Evolutionary conservation across 2,797 vertebrate genomes (phyloP).

Genomic region (Gila robusta): DNA sequence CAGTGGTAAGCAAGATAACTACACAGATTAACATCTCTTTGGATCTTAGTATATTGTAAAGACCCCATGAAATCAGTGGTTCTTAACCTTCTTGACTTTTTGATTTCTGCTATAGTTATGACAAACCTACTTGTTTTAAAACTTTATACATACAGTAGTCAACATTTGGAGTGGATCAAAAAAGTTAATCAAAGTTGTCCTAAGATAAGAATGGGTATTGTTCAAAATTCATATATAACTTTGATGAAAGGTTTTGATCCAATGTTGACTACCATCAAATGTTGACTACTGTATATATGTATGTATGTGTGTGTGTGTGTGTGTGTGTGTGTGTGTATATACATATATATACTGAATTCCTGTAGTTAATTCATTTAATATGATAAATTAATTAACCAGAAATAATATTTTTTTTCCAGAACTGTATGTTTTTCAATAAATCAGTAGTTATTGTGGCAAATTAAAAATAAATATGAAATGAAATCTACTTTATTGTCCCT

Average conservation of each 20-base stretch:
- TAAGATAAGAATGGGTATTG: too few relatives aligned
- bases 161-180: too few relatives aligned
- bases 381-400: too few relatives aligned
- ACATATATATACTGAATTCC: neutral
- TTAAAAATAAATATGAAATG: neutral
- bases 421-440: neutral
- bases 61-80: neutral
- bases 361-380: neutral
- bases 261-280: too few relatives aligned
- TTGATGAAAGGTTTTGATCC: too few relatives aligned
- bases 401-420: neutral
- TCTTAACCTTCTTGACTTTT: neutral
- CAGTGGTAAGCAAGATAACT: slow-evolving; percentile 78
- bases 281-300: too few relatives aligned
- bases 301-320: too few relatives aligned
- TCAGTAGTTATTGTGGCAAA: neutral
- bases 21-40: neutral
- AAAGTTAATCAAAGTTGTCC: too few relatives aligned
- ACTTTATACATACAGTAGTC: too few relatives aligned
- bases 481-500: too few relatives aligned
- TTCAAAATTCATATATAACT: too few relatives aligned
- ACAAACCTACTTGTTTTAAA: neutral
- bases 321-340: too few relatives aligned
- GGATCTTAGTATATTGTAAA: neutral
- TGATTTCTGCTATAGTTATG: neutral